Percentiles rank a stretch among this genome's conserved stretches.
These are phyloP conservation scores for Zalophus californianus DNA, from an alignment of 2,797 vertebrate genomes.

Conservation along the genomic window DNA sequence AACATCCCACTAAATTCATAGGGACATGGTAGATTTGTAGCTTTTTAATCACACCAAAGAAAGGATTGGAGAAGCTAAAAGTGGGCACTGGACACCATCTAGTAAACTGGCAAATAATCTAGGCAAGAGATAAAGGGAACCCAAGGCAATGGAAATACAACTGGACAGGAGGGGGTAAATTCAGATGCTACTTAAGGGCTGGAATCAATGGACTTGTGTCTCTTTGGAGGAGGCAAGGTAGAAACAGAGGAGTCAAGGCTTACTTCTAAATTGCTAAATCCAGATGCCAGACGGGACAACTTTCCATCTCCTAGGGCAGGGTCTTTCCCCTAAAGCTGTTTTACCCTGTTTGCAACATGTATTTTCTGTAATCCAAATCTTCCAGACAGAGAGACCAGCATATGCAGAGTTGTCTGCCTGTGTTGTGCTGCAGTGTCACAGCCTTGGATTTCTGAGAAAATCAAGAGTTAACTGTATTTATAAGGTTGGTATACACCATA, in stretches of 20 bases:
- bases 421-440: background rate
- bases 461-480: background rate
- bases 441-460: background rate
- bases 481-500: background rate
- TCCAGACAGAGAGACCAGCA: background rate
- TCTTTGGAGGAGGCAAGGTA: background rate
- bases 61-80: background rate
- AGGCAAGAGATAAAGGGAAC: background rate
- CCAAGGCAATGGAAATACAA: background rate
- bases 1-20: background rate
- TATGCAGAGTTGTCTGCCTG: background rate
- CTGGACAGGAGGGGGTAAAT: background rate
- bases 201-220: background rate
- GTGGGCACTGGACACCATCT: background rate
- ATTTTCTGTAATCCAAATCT: background rate
- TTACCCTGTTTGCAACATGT: background rate
- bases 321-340: background rate
- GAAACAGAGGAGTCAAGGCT: background rate
- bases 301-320: background rate
- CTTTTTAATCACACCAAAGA: background rate
- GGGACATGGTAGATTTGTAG: background rate
- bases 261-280: background rate
- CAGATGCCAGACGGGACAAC: background rate
- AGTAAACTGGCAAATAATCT: background rate
- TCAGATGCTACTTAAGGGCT: background rate